Conservation (phyloP, 2,113 vertebrate species). For the Cyprinus carpio region DNA sequence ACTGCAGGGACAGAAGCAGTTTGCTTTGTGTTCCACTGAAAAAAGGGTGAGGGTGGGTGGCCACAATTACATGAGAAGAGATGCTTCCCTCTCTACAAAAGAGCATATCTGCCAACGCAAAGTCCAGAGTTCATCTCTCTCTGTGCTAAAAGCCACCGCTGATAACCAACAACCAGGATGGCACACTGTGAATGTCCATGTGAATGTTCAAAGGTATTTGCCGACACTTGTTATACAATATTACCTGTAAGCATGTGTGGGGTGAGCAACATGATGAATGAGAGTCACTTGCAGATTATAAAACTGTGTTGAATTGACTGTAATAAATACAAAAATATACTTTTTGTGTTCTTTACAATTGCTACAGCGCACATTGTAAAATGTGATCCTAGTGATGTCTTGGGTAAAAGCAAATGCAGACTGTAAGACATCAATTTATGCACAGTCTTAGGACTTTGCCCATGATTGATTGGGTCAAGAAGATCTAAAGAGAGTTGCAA, state of each 20-base stretch:
- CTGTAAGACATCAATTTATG: neutral
- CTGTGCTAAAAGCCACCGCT: constrained; percentile 60
- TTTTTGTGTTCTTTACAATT: neutral
- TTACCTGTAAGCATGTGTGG: constrained; percentile 9
- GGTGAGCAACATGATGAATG: neutral
- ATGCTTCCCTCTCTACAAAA: constrained; percentile 38
- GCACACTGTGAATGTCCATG: neutral
- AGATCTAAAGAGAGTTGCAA: neutral
- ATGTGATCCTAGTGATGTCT: neutral
- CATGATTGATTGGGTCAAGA: neutral
- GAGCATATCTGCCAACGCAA: constrained; percentile 63
- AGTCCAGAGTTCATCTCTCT: constrained; percentile 55
- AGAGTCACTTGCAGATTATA: neutral
- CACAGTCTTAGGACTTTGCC: neutral
- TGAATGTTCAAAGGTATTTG: constrained; percentile 23
- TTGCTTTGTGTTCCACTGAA: constrained; percentile 55
- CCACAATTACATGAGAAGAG: constrained; percentile 20
- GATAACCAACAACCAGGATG: constrained; percentile 65
- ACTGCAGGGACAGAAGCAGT: constrained; percentile 27
- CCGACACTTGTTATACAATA: neutral
- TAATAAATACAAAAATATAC: neutral
- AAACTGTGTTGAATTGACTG: constrained; percentile 9
- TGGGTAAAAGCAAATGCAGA: neutral
- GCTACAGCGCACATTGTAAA: neutral
- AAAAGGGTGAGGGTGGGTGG: constrained; percentile 55